Base-by-base conservation (phyloP, 2,113 vertebrate species). In the Callipepla squamata region DNA sequence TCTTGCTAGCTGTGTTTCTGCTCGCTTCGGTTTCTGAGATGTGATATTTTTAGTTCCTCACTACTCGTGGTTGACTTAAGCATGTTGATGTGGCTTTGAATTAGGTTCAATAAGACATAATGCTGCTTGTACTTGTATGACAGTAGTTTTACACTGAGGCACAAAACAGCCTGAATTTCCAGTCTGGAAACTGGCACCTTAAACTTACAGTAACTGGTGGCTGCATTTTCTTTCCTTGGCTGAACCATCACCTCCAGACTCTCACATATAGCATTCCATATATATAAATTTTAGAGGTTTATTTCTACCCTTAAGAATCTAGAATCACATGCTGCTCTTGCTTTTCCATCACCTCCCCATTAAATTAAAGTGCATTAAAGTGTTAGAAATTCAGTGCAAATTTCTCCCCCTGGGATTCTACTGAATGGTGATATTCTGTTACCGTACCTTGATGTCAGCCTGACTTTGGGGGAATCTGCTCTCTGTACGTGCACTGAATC, bases 381-480 rank as follows among this genome's bases (percentile, higher is more conserved):
- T 25, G 53, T 62, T 91, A 62, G 65, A 80, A 91, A 94, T 75
- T 82, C 91, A 86, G 68, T 66, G 69, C 82, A 83, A 68, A 81
- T 86, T 72, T 34, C 1, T 40, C n/a, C 89, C 57, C 42, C 20
- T 72, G 85, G 87, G 89, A 53, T 19, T 91, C 8, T 44, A 22
- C 18, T 4, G 22, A 70, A 50, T 36, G 65, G 47, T 75, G 85
- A 87, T 85, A 87, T 61, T 92, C 93, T 72, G 87, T 66, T 77
- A 48, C 79, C 44, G 61, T 63, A 63, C 93, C 91, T 95, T 68
- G 89, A 83, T 91, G 87, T 87, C 87, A 94, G 89, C 47, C 79
- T 94, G 89, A 70, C 75, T 85, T 80, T 93, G 82, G 79, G 89
- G 87, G 69, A 63, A 72, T 88, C 91, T 91, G 87, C 72, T 78